Percentiles rank a stretch among this genome's conserved stretches.
Evolutionary conservation across 2,888 invertebrate genomes (phyloP).

Genomic region (Mesochorus sp.): DNA sequence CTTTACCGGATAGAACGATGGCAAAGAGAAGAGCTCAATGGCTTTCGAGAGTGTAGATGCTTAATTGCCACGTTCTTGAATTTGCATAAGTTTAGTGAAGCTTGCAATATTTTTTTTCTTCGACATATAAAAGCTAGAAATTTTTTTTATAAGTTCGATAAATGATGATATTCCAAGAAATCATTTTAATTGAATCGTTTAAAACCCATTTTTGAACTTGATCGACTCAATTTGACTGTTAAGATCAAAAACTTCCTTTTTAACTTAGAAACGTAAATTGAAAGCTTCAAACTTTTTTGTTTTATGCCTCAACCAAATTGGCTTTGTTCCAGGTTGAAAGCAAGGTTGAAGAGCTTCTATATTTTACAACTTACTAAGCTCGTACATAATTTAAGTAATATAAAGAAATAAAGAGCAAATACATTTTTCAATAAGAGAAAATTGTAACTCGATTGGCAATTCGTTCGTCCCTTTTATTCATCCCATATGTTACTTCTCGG

Average conservation of each 20-base stretch:
- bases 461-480: not conserved
- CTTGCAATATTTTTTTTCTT: not conserved
- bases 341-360: no score
- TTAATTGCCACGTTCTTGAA: slow-evolving; percentile 12
- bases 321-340: no score
- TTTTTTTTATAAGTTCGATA: not conserved
- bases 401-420: no score
- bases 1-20: slow-evolving; percentile 1
- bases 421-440: no score
- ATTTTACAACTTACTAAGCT: no score
- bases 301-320: no score
- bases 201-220: no score
- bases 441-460: not conserved
- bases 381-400: no score
- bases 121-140: not conserved
- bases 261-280: no score
- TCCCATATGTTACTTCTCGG: not conserved
- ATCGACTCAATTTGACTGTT: no score
- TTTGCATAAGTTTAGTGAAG: not conserved
- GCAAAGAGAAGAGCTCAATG: slow-evolving; percentile 12
- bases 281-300: no score
- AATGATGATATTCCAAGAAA: not conserved
- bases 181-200: not conserved
- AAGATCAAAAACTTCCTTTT: no score
- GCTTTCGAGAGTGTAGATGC: slow-evolving; percentile 21